phyloP scores from a whole-genome alignment of 2,888 invertebrate species.

The Agrochola macilenta region DNA sequence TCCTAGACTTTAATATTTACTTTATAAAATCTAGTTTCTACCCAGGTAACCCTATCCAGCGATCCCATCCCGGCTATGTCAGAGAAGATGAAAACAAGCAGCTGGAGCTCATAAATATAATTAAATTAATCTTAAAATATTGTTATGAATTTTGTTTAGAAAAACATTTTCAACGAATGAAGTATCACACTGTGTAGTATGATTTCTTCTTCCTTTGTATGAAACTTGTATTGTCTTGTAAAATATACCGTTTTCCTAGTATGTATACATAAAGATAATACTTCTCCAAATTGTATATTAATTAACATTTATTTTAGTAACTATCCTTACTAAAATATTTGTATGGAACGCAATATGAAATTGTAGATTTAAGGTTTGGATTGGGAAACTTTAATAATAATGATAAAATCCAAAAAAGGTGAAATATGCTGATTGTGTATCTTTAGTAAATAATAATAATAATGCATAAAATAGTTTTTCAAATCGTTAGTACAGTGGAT shows the following conservation, averaged over 20 bases:
- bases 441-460: not conserved
- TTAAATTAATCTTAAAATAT: constrained; percentile 46
- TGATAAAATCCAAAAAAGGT: not conserved
- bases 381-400: constrained; percentile 33
- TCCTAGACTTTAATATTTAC: constrained; percentile 76
- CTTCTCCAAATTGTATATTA: constrained; percentile 39
- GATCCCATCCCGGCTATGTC: constrained; percentile 89
- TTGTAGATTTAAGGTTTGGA: constrained; percentile 57
- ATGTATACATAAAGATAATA: constrained; percentile 39
- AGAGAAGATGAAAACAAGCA: constrained; percentile 89
- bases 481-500: not conserved
- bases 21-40: constrained; percentile 81
- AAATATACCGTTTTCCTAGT: constrained; percentile 56
- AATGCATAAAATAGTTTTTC: not conserved
- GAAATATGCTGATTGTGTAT: constrained; percentile 26
- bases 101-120: constrained; percentile 83
- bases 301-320: constrained; percentile 47
- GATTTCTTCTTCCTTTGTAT: constrained; percentile 57
- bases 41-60: constrained; percentile 89
- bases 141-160: constrained; percentile 34
- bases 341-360: constrained; percentile 59
- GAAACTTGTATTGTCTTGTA: constrained; percentile 55
- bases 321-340: constrained; percentile 56
- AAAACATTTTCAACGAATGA: constrained; percentile 38
- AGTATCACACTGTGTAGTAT: constrained; percentile 57